These are phyloP conservation scores for Bradypodion pumilum DNA, from an alignment of 2,797 vertebrate species.

Conservation along the genomic window DNA sequence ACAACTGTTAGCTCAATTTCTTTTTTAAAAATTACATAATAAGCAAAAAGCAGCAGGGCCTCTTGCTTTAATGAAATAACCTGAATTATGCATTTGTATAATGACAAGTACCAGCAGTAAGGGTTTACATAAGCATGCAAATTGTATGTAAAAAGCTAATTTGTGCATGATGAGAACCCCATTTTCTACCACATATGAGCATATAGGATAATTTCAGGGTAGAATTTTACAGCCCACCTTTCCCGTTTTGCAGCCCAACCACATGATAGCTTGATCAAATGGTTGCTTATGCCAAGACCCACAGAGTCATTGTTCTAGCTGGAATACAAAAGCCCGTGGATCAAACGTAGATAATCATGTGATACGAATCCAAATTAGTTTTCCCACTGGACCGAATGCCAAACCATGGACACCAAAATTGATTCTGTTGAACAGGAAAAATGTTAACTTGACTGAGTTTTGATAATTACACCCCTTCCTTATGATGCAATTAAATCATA, in stretches of 20 bases:
- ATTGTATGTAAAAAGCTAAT: conserved; percentile 55
- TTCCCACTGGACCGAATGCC: conserved; percentile 63
- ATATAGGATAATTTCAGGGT: conserved; percentile 15
- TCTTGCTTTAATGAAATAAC: conserved; percentile 57
- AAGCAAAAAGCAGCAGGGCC: conserved; percentile 47
- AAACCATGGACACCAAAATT: conserved; percentile 72
- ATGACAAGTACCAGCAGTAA: conserved; percentile 52
- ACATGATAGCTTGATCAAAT: conserved; percentile 31
- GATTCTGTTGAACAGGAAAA: conserved; percentile 65
- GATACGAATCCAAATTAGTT: conserved; percentile 59
- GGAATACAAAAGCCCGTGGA: conserved; percentile 26
- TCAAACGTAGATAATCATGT: conserved; percentile 66
- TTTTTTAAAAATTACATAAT: conserved; percentile 57
- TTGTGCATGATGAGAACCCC: conserved; percentile 42
- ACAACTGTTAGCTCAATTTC: conserved; percentile 49
- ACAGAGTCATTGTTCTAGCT: conserved; percentile 57
- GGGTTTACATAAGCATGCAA: conserved; percentile 47
- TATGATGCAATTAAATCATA: conserved; percentile 73
- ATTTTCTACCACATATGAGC: conserved; percentile 36
- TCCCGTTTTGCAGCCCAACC: background rate
- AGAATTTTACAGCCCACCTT: conserved; percentile 31
- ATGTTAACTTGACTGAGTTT: conserved; percentile 75
- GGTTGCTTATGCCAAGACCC: conserved; percentile 43
- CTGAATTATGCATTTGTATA: conserved; percentile 62
- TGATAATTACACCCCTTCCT: conserved; percentile 76